phyloP scores from a whole-genome alignment of 1,140 invertebrate species.

The Carposina sasakii region DNA sequence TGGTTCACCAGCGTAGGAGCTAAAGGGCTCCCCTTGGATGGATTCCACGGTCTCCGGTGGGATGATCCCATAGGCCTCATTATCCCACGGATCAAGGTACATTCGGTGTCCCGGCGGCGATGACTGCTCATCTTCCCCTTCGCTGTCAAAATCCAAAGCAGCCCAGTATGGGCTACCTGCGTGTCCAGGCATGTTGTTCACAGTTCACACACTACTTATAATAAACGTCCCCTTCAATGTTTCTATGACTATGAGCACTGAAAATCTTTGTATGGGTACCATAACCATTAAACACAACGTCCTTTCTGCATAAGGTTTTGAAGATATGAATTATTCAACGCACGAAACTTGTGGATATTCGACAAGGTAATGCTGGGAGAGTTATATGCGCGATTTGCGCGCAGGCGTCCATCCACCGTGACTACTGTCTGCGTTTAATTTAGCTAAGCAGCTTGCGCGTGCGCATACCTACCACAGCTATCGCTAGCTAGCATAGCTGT shows the following conservation, averaged over 20 bases:
- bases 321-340: constrained; percentile 51
- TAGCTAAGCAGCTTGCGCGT: constrained; percentile 35
- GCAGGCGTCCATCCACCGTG: too few relatives aligned
- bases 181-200: constrained; percentile 66
- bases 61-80: constrained; percentile 80
- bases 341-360: constrained; percentile 48
- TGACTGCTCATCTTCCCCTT: constrained; percentile 57
- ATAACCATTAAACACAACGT: constrained; percentile 52
- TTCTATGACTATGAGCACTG: constrained; percentile 31
- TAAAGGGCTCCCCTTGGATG: constrained; percentile 64
- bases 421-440: constrained; percentile 44
- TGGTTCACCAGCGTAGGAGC: constrained; percentile 66
- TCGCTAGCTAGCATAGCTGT: too few relatives aligned
- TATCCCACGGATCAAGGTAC: constrained; percentile 82
- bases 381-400: constrained; percentile 33
- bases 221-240: constrained; percentile 19
- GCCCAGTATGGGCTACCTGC: constrained; percentile 69
- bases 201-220: constrained; percentile 29
- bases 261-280: constrained; percentile 35
- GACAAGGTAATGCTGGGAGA: constrained; percentile 40
- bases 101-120: constrained; percentile 56
- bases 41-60: constrained; percentile 72
- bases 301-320: constrained; percentile 47
- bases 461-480: too few relatives aligned
- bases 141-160: constrained; percentile 73